Evolutionary conservation across 2,888 invertebrate species (phyloP), one percentile per base, ranked within the genome.

Genomic region (Dyspetes luteomarginatus): DNA sequence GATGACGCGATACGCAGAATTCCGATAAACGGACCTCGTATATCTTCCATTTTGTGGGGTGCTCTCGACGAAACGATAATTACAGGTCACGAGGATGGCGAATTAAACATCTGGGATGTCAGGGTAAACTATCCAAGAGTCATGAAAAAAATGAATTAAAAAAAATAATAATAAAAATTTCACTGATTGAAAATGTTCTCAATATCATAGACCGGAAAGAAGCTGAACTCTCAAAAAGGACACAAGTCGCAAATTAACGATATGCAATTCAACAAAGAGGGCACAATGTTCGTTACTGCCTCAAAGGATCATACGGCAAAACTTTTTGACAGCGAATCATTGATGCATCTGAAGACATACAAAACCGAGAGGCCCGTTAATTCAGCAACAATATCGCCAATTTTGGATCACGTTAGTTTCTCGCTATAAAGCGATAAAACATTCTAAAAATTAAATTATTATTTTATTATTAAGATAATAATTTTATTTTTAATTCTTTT

Each of bases 311-410:
- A 97, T 87, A 98, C 99, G 0, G 97, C 99, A 0, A 98, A 98
- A 92, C 93, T 99, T 7, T 99, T 98, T 91, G 99, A 99, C 92
- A 95, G 97, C 0, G 96, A 96, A 83, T 96, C 97, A 12, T 93
- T 99, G 77, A 95, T 97, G 92, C 94, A 96, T 50, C 93, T 99
- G 82, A 99, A 99, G 92, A 97, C 97, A 4, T 99, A 98, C 93
- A 98, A 98, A 93, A 99, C 99, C 0, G 99, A 99, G 90, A 94
- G 99, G 83, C 99, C 99, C 0, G 98, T 99, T 0, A 99, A 99
- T 92, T 99, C 99, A 0, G 99, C 99, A 0, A 97, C 99, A 0
- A 96, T 99, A 82, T 98, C 99, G 83, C 99, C 99, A 0, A 96
- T 97, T 84, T 93, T 95, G 73, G 98, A 99, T 92, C 99, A 99